Percentiles rank a stretch among this genome's conserved stretches.
Evolutionary conservation across 2,888 invertebrate genomes (phyloP).

Genomic region (Parnassius glacialis): DNA sequence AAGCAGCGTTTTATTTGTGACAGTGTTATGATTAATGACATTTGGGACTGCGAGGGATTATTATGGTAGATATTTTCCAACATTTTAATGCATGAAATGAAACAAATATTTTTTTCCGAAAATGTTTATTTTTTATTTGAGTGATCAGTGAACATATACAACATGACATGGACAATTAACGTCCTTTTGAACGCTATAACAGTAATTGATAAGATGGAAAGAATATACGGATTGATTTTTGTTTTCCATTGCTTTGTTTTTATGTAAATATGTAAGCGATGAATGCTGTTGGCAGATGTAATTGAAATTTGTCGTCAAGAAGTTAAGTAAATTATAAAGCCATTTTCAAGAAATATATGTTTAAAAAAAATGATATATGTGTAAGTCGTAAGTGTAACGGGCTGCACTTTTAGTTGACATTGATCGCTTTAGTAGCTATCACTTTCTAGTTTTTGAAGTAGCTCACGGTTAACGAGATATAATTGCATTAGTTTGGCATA

Average conservation of each 20-base stretch:
- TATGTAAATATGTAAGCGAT: neutral
- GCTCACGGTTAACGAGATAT: conserved; percentile 19
- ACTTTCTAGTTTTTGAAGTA: conserved; percentile 16
- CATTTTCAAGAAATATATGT: neutral
- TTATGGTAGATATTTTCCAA: conserved; percentile 7
- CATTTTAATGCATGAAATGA: conserved; percentile 3
- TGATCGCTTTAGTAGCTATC: neutral
- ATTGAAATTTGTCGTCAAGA: conserved; percentile 22
- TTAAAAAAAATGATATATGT: neutral
- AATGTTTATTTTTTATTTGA: neutral
- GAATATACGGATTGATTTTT: neutral
- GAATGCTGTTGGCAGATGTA: conserved; percentile 17
- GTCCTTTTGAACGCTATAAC: too few species aligned
- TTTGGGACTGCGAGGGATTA: conserved; percentile 7
- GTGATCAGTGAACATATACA: too few species aligned
- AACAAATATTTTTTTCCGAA: neutral
- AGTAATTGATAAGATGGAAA: neutral
- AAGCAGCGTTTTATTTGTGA: conserved; percentile 6
- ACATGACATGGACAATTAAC: too few species aligned
- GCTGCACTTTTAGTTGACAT: conserved; percentile 1
- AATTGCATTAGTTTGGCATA: neutral
- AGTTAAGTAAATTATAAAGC: neutral
- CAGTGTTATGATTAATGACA: conserved; percentile 18
- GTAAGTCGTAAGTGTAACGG: neutral
- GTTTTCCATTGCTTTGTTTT: conserved; percentile 14